Evolutionary conservation across 2,113 vertebrate genomes (phyloP), one percentile per base, ranked within the genome.

Genomic region (Lipotes vexillifer): DNA sequence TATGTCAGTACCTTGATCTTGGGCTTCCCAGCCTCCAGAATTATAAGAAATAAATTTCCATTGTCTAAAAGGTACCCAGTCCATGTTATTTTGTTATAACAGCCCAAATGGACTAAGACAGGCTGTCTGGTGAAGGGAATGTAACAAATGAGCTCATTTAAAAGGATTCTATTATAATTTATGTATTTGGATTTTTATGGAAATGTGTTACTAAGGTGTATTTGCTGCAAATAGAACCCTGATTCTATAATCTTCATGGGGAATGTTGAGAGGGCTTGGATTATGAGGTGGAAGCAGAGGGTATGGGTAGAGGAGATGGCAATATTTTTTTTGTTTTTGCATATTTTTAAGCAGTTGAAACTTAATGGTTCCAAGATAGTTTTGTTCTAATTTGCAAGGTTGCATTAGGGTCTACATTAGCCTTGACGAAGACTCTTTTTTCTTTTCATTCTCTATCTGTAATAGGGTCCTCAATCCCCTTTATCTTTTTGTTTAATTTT

Each of bases 401-500:
- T 38, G 6, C 9, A 81, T 61, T 95, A 52, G 49, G 44, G 33
- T 75, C 82, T 61, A 63, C 4, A 80, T 85, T 84, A 91, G 14
- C 23, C 71, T 94, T 91, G 33, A 88, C 5, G 8, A 74, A 87
- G 14, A 74, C 17, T 90, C 20, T 18, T 65, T 38, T 36, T 92
- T 92, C 75, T 97, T 82, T 13, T 65, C 8, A 91, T 88, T 83
- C 13, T 38, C 29, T 87, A 29, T 59, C 25, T 92, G 12, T 81
- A 82, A 78, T 31, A 75, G 13, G 4, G 15, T 57, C 33, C 8
- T 86, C 61, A 96, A 63, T 90, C 8, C 25, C 83, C 41, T 89
- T 55, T 87, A 93, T 77, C 29, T 46, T 93, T 88, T 77, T 85
- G 12, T 52, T 69, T 93, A 78, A 92, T 69, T 96, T 93, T 92